A percentile compares a stretch with the other conserved stretches of the same genome.
These are phyloP conservation scores for Platyura marginata DNA, from an alignment of 1,140 invertebrate species.

Conservation along the genomic window DNA sequence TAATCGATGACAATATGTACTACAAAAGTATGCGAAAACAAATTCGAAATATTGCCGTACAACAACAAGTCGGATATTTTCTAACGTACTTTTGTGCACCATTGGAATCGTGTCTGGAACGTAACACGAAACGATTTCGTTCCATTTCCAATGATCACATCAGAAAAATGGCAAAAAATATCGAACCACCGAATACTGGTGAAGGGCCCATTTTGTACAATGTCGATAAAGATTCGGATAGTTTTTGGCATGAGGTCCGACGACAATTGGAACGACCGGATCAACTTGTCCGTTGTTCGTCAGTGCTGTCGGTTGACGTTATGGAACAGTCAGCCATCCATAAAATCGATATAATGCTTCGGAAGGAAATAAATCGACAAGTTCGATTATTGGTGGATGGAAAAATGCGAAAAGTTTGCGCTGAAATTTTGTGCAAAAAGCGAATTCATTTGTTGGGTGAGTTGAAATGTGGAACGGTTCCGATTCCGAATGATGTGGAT, in stretches of 20 bases:
- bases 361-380: neutral
- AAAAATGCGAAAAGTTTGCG: too few species aligned
- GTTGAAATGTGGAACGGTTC: too few species aligned
- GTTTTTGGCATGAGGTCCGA: constrained; percentile 4
- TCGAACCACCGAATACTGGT: constrained; percentile 9
- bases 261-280: neutral
- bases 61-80: constrained; percentile 6
- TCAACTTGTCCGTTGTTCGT: neutral
- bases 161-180: constrained; percentile 8
- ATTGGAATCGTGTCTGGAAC: constrained; percentile 5
- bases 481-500: too few species aligned
- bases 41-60: constrained; percentile 11
- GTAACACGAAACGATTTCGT: constrained; percentile 7
- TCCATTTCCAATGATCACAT: constrained; percentile 8
- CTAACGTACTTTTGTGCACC: constrained; percentile 10
- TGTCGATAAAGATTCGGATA: constrained; percentile 2
- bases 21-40: constrained; percentile 18
- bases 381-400: neutral
- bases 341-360: constrained; percentile 5
- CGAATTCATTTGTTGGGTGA: too few species aligned
- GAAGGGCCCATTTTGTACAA: constrained; percentile 11
- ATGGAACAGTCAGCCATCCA: constrained; percentile 2
- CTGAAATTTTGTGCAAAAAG: too few species aligned
- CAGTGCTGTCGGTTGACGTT: neutral
- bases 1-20: constrained; percentile 20